Percentiles rank a stretch among this genome's conserved stretches.
Conservation (phyloP, 2,888 invertebrate species). For the Lysandra bellargus region DNA sequence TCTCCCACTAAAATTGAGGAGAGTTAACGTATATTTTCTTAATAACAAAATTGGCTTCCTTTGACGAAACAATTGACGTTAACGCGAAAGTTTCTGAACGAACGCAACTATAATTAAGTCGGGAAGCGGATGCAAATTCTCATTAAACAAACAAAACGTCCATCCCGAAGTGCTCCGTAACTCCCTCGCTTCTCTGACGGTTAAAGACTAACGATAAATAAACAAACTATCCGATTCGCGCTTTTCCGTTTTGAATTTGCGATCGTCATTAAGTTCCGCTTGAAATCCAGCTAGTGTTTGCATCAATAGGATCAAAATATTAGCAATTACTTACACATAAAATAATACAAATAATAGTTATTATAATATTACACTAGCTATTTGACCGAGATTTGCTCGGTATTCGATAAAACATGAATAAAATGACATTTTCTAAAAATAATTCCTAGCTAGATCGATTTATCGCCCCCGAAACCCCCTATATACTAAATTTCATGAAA, state of each 20-base stretch:
- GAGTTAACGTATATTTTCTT: not conserved
- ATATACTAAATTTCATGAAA: no score
- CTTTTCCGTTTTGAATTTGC: not conserved
- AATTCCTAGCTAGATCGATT: no score
- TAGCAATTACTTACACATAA: no score
- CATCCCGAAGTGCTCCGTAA: conserved; percentile 14
- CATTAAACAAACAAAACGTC: conserved; percentile 32
- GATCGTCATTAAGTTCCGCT: not conserved
- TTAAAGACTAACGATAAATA: conserved; percentile 16
- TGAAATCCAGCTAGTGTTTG: not conserved
- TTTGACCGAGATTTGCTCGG: no score
- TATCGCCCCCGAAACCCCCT: no score
- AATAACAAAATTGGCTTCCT: not conserved
- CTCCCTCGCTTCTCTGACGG: conserved; percentile 1
- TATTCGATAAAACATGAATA: no score
- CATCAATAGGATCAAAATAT: not conserved
- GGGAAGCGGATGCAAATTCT: conserved; percentile 21
- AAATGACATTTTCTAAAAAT: no score
- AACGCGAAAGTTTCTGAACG: not conserved
- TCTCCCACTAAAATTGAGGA: no score
- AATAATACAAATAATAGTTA: no score
- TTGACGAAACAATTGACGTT: not conserved
- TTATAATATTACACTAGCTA: no score
- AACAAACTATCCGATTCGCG: not conserved
- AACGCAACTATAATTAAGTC: conserved; percentile 15